phyloP scores from a whole-genome alignment of 2,888 invertebrate genomes.

The Eilema depressum region DNA sequence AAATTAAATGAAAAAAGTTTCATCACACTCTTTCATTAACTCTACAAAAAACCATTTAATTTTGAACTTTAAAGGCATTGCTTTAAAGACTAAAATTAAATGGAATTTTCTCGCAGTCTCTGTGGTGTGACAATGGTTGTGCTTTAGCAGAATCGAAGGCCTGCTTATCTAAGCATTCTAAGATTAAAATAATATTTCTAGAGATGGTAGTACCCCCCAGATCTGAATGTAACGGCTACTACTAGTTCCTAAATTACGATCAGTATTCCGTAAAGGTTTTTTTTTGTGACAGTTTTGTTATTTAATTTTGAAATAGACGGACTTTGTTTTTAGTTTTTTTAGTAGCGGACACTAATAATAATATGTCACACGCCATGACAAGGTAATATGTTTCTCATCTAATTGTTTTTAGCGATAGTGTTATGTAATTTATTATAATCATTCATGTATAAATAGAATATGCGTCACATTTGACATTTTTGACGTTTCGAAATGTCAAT shows the following conservation, averaged over 20 bases:
- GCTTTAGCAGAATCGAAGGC: too few relatives aligned
- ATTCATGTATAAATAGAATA: neutral
- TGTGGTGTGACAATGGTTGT: too few relatives aligned
- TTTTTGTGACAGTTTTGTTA: conserved; percentile 37
- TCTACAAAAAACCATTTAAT: too few relatives aligned
- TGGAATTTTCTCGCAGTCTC: too few relatives aligned
- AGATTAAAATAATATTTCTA: too few relatives aligned
- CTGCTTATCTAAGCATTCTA: too few relatives aligned
- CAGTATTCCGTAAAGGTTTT: conserved; percentile 77
- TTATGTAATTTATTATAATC: neutral
- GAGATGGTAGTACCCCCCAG: conserved; percentile 1
- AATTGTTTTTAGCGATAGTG: neutral
- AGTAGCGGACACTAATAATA: neutral
- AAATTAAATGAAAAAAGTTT: too few relatives aligned
- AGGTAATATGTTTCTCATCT: neutral
- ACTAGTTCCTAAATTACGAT: conserved; percentile 85
- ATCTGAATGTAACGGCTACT: conserved; percentile 68
- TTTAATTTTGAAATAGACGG: conserved; percentile 39
- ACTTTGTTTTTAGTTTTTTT: conserved; percentile 10
- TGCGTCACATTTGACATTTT: neutral
- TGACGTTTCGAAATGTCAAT: neutral
- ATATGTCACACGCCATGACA: conserved; percentile 7
- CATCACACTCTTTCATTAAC: too few relatives aligned
- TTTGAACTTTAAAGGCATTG: too few relatives aligned
- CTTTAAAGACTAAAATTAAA: too few relatives aligned